Evolutionary conservation across 2,797 vertebrate genomes (phyloP), one percentile per base, ranked within the genome.

Genomic region (Micromesistius poutassou): DNA sequence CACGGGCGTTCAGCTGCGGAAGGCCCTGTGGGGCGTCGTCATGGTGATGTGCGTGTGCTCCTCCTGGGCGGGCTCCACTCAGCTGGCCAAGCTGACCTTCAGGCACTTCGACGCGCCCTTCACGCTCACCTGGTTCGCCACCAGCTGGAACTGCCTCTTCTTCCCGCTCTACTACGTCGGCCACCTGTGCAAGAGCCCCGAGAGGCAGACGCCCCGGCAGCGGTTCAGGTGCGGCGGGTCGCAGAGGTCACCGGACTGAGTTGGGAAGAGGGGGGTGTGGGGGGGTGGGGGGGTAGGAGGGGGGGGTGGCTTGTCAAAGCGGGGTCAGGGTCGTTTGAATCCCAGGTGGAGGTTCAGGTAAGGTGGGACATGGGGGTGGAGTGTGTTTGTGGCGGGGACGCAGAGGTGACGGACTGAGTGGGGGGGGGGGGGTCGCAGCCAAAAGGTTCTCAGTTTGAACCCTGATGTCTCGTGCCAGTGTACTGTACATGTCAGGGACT

Each of bases 331-430:
- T n/a, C n/a, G n/a, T n/a, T n/a, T n/a, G n/a, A n/a, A n/a, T n/a
- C n/a, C n/a, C n/a, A n/a, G n/a, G n/a, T n/a, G n/a, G n/a, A 95
- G 95, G 87, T 96, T 97, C 95, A 97, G 97, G 97, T 99, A 92
- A 91, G 95, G 40, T 12, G 72, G 70, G 19, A 14, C n/a, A n/a
- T n/a, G n/a, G n/a, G n/a, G n/a, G n/a, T n/a, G n/a, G n/a, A n/a
- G n/a, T n/a, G n/a, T n/a, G n/a, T n/a, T n/a, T n/a, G n/a, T n/a
- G n/a, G n/a, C n/a, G n/a, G n/a, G n/a, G n/a, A 46, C 2, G 13
- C 42, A 14, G 42, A 16, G 10, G 6, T 8, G 38, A 12, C 42
- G 13, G 12, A 46, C 42, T 13, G 5, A 55, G 50, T 55, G 28
- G 7, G 30, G 16, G 12, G 30, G 30, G 30, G 42, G 42, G 42